Percentiles rank a stretch among this genome's conserved stretches.
phyloP scores from a whole-genome alignment of 2,797 vertebrate species.

The Sebastiscus albofasciatus region DNA sequence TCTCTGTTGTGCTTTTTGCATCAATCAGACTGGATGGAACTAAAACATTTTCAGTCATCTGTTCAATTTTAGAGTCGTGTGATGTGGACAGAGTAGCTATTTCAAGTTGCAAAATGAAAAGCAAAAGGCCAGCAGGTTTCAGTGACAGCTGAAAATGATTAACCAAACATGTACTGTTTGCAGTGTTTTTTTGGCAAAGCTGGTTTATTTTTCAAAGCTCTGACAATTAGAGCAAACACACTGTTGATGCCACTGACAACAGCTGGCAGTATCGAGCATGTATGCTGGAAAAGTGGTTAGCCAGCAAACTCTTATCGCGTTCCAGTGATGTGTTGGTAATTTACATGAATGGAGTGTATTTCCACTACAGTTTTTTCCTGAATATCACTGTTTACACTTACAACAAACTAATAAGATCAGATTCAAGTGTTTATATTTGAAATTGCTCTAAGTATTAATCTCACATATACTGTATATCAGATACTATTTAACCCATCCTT shows the following conservation, averaged over 20 bases:
- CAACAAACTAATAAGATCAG: not conserved
- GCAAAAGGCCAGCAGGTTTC: not conserved
- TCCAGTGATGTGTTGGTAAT: not conserved
- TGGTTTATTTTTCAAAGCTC: slow-evolving; percentile 21
- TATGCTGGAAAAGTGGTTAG: not conserved
- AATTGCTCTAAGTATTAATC: not conserved
- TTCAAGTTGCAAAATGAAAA: slow-evolving; percentile 4
- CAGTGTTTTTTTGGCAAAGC: slow-evolving; percentile 4
- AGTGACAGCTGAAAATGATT: slow-evolving; percentile 1
- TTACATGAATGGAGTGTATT: not conserved
- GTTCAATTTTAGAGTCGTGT: not conserved
- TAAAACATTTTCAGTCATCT: not conserved
- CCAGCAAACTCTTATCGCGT: not conserved
- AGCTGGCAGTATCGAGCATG: not conserved
- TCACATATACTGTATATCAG: not conserved
- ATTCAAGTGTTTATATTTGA: not conserved
- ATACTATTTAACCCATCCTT: not conserved
- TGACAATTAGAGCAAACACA: slow-evolving; percentile 9
- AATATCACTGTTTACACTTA: not conserved
- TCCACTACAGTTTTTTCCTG: not conserved
- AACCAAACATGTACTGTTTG: slow-evolving; percentile 8
- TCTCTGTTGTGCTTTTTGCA: not conserved
- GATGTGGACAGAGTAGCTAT: not conserved
- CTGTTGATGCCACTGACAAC: not conserved
- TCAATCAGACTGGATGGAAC: not conserved